phyloP scores from a whole-genome alignment of 2,113 vertebrate genomes.

The Suncus etruscus region DNA sequence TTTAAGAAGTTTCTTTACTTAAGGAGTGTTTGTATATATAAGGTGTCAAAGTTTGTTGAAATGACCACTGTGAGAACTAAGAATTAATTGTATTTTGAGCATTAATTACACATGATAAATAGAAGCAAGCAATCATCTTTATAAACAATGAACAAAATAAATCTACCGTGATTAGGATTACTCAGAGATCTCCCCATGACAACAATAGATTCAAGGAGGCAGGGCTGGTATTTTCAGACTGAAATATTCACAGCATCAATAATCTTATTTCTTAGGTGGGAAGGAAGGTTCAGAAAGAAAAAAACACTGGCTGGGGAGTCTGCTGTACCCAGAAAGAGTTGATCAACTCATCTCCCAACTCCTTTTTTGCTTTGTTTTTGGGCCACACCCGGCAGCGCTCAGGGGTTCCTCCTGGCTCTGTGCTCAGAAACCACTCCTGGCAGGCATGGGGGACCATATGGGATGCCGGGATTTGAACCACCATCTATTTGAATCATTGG shows the following conservation, averaged over 20 bases:
- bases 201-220: slow-evolving; percentile 14
- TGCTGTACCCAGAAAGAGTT: not conserved
- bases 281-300: not conserved
- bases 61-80: not conserved
- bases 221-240: not conserved
- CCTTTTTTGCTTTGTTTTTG: no score
- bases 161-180: not conserved
- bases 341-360: no score
- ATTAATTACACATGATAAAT: not conserved
- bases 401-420: no score
- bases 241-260: not conserved
- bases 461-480: no score
- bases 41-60: not conserved
- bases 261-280: not conserved
- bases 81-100: not conserved
- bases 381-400: no score
- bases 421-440: no score
- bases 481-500: no score
- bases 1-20: not conserved
- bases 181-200: not conserved
- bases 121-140: slow-evolving; percentile 5
- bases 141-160: slow-evolving; percentile 23
- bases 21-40: not conserved
- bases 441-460: no score
- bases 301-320: not conserved